Percentiles rank a stretch among this genome's conserved stretches.
Conservation (phyloP, 1,140 invertebrate genomes). For the Euwallacea similis region DNA sequence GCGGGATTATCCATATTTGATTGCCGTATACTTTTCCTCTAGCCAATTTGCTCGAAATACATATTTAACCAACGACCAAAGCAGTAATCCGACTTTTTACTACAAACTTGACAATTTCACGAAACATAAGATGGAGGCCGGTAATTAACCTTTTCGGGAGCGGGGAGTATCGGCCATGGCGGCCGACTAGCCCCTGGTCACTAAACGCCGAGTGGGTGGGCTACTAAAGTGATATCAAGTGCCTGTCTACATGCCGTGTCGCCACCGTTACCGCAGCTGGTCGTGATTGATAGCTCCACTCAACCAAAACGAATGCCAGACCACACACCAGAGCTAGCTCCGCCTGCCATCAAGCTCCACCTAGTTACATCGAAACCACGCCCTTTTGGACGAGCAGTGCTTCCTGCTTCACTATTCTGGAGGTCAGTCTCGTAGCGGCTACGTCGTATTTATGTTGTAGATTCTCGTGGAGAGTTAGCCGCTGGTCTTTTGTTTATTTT, state of each 20-base stretch:
- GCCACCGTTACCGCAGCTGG: conserved; percentile 52
- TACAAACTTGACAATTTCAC: conserved; percentile 22
- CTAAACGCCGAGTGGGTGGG: conserved; percentile 45
- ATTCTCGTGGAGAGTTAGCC: not conserved
- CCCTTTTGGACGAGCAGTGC: conserved; percentile 2
- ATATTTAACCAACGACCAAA: conserved; percentile 24
- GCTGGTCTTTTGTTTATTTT: conserved; percentile 32
- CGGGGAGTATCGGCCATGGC: conserved; percentile 12
- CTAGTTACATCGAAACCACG: conserved; percentile 13
- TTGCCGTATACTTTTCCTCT: conserved; percentile 9
- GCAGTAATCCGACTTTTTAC: conserved; percentile 31
- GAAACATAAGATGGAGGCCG: conserved; percentile 21
- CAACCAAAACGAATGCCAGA: conserved; percentile 51
- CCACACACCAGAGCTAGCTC: conserved; percentile 46
- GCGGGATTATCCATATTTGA: too few species aligned
- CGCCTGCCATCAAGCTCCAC: conserved; percentile 29
- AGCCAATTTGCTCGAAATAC: conserved; percentile 6
- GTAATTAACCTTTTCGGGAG: conserved; percentile 25
- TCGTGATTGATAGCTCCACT: conserved; percentile 53
- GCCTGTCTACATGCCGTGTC: conserved; percentile 54
- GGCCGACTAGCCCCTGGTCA: conserved; percentile 47
- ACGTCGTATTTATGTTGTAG: conserved; percentile 22
- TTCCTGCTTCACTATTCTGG: conserved; percentile 20
- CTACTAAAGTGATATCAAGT: conserved; percentile 52
- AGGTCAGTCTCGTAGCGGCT: conserved; percentile 45